These are phyloP conservation scores for Montipora efflorescens DNA, from an alignment of 64 coral and sea anemone species.

Conservation along the genomic window DNA sequence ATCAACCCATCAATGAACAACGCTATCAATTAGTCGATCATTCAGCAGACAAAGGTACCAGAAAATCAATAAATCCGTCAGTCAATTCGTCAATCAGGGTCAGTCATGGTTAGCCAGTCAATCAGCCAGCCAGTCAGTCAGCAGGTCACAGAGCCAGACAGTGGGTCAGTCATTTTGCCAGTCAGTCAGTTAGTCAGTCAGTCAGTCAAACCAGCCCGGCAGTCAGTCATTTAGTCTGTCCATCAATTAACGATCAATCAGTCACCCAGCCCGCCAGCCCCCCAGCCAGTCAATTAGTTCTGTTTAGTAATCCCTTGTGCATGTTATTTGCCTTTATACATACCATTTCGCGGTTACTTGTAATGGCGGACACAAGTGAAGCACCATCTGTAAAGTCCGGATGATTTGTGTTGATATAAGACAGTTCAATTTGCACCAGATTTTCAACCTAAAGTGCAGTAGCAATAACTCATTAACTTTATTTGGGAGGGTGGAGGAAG, in stretches of 20 bases:
- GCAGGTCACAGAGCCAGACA: too few relatives aligned
- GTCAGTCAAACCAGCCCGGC: neutral
- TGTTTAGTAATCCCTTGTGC: neutral
- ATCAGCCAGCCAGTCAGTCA: too few relatives aligned
- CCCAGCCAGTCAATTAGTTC: neutral
- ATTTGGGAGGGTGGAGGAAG: too few relatives aligned
- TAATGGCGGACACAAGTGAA: constrained; percentile 77
- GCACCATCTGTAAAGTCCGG: constrained; percentile 97
- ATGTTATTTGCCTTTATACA: neutral
- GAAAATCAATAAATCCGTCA: too few relatives aligned
- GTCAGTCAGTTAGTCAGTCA: neutral
- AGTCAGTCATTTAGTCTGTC: neutral
- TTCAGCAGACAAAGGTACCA: too few relatives aligned
- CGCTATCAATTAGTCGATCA: too few relatives aligned
- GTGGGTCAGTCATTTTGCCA: neutral
- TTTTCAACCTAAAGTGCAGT: constrained; percentile 80
- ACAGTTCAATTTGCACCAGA: constrained; percentile 90
- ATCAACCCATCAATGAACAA: neutral
- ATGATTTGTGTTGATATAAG: constrained; percentile 98
- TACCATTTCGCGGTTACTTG: constrained; percentile 93
- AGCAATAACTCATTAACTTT: neutral
- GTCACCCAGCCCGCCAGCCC: neutral
- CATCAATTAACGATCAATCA: neutral
- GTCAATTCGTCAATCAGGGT: too few relatives aligned
- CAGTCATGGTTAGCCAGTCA: too few relatives aligned